These are phyloP conservation scores for Alviniconcha marisindica DNA, from an alignment of 1,140 invertebrate species.

Conservation along the genomic window DNA sequence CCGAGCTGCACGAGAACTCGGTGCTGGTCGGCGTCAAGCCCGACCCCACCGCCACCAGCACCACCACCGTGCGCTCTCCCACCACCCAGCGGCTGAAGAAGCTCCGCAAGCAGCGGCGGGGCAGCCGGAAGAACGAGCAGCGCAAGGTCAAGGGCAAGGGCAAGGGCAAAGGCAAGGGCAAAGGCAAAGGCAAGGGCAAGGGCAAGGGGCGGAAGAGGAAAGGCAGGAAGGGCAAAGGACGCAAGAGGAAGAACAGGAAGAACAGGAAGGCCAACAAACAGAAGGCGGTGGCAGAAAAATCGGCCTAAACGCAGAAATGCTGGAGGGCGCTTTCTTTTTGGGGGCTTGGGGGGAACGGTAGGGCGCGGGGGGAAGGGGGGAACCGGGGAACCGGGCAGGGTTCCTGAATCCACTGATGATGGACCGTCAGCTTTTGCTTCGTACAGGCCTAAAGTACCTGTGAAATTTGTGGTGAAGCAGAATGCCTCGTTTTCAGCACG, in stretches of 20 bases:
- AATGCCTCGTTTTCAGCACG: no score
- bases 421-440: no score
- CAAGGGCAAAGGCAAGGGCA: constrained; percentile 17
- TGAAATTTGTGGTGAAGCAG: no score
- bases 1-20: neutral
- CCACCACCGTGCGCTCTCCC: neutral
- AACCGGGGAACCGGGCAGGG: no score
- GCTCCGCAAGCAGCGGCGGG: neutral
- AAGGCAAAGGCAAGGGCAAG: constrained; percentile 22
- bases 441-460: no score
- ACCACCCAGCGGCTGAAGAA: constrained; percentile 30
- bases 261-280: constrained; percentile 32
- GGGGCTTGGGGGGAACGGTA: no score
- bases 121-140: neutral
- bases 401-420: no score
- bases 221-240: constrained; percentile 37
- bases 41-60: neutral
- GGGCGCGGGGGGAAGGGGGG: no score
- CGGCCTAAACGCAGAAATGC: neutral
- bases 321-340: no score
- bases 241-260: constrained; percentile 45
- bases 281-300: neutral
- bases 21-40: neutral
- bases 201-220: constrained; percentile 38
- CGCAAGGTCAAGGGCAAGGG: constrained; percentile 30